Conservation (phyloP, 2,113 vertebrate species). For the Orcinus orca region DNA sequence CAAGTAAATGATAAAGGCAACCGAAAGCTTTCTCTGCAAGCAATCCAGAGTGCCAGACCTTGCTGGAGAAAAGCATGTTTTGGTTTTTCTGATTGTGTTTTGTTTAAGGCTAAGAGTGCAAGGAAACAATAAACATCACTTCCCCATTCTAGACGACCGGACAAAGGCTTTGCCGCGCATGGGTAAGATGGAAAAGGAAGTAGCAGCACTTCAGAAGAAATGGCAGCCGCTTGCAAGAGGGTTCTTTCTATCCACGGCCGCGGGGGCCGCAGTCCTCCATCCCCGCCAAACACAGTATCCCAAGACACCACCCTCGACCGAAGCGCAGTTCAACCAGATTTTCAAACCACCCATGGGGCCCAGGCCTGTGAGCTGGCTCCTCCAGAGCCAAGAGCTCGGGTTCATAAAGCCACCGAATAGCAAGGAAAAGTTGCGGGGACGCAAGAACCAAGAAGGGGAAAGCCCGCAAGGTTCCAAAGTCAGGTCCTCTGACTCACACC, state of each 20-base stretch:
- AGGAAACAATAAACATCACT: conserved; percentile 26
- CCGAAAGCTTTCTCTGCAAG: background rate
- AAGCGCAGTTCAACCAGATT: background rate
- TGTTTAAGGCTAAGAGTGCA: background rate
- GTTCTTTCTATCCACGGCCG: background rate
- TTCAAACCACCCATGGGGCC: background rate
- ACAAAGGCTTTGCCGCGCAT: conserved; percentile 37
- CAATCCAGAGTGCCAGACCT: background rate
- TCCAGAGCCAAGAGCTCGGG: background rate
- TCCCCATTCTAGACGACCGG: background rate
- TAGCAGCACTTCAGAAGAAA: background rate
- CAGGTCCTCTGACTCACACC: background rate
- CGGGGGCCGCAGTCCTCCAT: background rate
- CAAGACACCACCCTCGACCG: background rate
- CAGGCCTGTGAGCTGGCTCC: background rate
- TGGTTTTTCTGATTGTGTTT: background rate
- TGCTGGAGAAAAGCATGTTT: background rate
- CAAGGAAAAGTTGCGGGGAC: background rate
- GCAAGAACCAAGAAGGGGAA: background rate
- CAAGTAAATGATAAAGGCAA: background rate
- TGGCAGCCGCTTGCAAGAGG: background rate
- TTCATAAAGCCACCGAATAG: background rate
- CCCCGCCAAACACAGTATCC: background rate
- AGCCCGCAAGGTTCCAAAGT: background rate
- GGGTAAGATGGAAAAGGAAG: background rate